These are phyloP conservation scores for Mionectes olivaceus DNA, from an alignment of 2,797 vertebrate genomes.

Conservation along the genomic window DNA sequence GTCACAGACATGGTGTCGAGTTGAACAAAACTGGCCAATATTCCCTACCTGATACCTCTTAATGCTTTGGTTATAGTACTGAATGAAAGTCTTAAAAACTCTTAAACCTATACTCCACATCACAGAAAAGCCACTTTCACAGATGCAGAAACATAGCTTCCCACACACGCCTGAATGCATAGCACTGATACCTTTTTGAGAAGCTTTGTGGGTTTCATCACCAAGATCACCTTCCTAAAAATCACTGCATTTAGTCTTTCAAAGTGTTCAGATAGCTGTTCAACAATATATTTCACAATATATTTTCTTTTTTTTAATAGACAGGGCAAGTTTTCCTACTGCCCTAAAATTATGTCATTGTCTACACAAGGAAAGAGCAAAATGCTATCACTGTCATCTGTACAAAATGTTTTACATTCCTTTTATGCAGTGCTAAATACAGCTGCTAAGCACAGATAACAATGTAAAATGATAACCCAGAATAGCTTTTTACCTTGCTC, in stretches of 20 bases:
- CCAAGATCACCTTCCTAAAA: constrained; percentile 23
- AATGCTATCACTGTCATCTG: neutral
- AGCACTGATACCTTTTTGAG: constrained; percentile 47
- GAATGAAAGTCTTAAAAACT: constrained; percentile 63
- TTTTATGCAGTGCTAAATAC: constrained; percentile 42
- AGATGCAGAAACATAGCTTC: neutral
- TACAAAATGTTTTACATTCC: constrained; percentile 10
- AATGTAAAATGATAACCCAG: neutral
- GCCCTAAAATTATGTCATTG: constrained; percentile 36
- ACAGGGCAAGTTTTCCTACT: neutral
- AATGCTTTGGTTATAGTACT: constrained; percentile 83
- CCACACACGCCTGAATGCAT: neutral
- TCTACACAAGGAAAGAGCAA: constrained; percentile 32
- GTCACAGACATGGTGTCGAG: constrained; percentile 49
- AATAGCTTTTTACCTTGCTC: constrained; percentile 3
- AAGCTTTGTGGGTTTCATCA: constrained; percentile 10
- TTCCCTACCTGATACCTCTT: constrained; percentile 75
- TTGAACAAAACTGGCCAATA: constrained; percentile 79
- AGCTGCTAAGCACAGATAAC: constrained; percentile 14
- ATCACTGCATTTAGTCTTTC: neutral
- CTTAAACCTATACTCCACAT: constrained; percentile 44
- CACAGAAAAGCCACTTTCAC: constrained; percentile 56
- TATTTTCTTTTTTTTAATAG: neutral
- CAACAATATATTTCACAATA: neutral
- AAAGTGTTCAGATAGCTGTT: neutral